Base-by-base conservation (phyloP, 2,888 invertebrate species). In the Drosophila testacea region DNA sequence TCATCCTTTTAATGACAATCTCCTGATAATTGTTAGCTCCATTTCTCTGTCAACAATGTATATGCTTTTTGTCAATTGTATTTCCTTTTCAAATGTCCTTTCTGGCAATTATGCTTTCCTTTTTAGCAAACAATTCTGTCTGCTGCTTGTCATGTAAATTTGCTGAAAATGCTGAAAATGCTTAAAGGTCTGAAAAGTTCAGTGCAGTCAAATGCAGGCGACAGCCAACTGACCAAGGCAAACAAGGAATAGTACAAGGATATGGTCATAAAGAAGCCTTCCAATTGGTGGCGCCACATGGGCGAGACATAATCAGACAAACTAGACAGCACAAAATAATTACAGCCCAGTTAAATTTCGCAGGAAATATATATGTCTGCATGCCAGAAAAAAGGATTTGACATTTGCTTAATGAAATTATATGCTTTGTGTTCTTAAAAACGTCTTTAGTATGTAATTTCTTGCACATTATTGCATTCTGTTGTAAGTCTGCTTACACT, bases 241-340 rank as follows among this genome's bases (percentile, higher is more conserved):
- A 69, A 34, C 52, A 57, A 50, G 46, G 22, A 55, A 32, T 9
- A 6, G 32, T 3, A 32, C 32, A 32, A 57, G 65, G 61, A 79
- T 27, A 60, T 56, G 46, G 22, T 48, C 52, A 66, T 51, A 73
- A 73, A 55, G 77, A 75, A 83, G 72, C 70, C 83, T 50, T 74
- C 36, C 52, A 48, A 72, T 69, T 70, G 70, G 57, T 59, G 87
- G 89, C 85, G 85, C 86, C 89, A 87, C 75, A 78, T 78, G 72
- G 89, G 34, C 86, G 78, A 86, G 89, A 86, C 86, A 78, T 50
- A 60, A 62, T 44, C 73, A 64, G 69, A 67, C 60, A 16, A 39
- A 34, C 39, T 30, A 61, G 51, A 61, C 48, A 36, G 30, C 22
- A 27, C 66, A 38, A 55, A 75, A 51, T 74, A 77, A 72, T 75